Evolutionary conservation across 2,797 vertebrate species (phyloP).

Genomic region (Danio albolineatus): DNA sequence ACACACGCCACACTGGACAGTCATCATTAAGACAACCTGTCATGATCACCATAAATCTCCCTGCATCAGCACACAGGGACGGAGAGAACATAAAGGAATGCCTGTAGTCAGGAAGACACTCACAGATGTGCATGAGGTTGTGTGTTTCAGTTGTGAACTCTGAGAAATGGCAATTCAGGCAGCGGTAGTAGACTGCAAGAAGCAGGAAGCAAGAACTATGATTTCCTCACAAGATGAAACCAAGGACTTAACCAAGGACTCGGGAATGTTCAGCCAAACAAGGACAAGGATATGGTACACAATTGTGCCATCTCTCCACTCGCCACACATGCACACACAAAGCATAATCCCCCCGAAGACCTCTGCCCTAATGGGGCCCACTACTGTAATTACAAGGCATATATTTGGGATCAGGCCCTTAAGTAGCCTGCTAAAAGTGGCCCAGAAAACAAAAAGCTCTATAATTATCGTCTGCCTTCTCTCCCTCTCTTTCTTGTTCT

Average conservation of each 20-base stretch:
- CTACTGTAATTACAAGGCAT: constrained; percentile 88
- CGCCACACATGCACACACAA: constrained; percentile 54
- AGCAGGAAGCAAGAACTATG: constrained; percentile 57
- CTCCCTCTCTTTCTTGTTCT: constrained; percentile 26
- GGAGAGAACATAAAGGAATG: constrained; percentile 53
- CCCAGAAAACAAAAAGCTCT: constrained; percentile 86
- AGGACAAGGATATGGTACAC: constrained; percentile 31
- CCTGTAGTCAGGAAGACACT: constrained; percentile 31
- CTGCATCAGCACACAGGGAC: constrained; percentile 67
- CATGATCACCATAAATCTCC: constrained; percentile 77
- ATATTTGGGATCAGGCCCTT: constrained; percentile 87
- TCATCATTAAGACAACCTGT: constrained; percentile 77
- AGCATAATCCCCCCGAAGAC: constrained; percentile 82
- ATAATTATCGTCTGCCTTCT: constrained; percentile 85
- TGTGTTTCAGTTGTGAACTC: constrained; percentile 31
- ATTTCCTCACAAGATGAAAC: constrained; percentile 45
- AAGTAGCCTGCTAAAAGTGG: constrained; percentile 85
- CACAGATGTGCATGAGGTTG: constrained; percentile 56
- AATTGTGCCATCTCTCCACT: constrained; percentile 25
- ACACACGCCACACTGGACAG: constrained; percentile 69
- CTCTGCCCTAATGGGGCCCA: constrained; percentile 85
- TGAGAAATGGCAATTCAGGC: constrained; percentile 29
- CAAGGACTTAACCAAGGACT: constrained; percentile 51
- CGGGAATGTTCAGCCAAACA: constrained; percentile 36
- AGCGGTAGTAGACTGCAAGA: constrained; percentile 7